These are phyloP conservation scores for Nasonia giraulti DNA, from an alignment of 1,140 invertebrate species.

Conservation along the genomic window DNA sequence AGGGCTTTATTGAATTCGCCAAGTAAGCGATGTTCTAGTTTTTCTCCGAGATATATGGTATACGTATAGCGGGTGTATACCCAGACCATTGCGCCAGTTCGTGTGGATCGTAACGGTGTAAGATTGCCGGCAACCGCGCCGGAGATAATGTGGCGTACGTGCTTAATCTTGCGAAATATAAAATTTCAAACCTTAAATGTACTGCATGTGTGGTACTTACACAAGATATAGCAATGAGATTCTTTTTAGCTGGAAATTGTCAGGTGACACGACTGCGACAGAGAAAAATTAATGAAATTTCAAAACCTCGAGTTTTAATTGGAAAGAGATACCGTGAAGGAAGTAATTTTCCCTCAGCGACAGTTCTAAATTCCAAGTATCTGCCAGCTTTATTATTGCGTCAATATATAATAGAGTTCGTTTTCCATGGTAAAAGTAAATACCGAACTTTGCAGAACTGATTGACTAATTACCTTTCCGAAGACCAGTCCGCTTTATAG, in stretches of 20 bases:
- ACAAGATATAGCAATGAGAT: not conserved
- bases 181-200: slow-evolving; percentile 5
- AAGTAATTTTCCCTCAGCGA: too few species aligned
- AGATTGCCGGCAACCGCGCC: not conserved
- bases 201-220: not conserved
- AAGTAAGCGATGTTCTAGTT: slow-evolving; percentile 32
- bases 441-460: not conserved
- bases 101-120: not conserved
- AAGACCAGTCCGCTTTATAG: not conserved
- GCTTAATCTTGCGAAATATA: slow-evolving; percentile 37
- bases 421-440: not conserved
- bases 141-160: slow-evolving; percentile 10
- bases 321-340: too few species aligned
- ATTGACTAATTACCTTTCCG: not conserved
- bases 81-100: not conserved
- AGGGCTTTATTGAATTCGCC: slow-evolving; percentile 32
- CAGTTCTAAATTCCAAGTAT: too few species aligned
- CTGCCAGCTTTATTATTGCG: not conserved
- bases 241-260: too few species aligned
- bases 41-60: slow-evolving; percentile 3
- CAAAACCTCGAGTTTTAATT: too few species aligned
- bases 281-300: too few species aligned
- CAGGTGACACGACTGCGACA: too few species aligned
- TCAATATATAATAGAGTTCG: not conserved
- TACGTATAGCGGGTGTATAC: not conserved